Conservation (phyloP, 2,888 invertebrate genomes). For the Lasius fuliginosus region DNA sequence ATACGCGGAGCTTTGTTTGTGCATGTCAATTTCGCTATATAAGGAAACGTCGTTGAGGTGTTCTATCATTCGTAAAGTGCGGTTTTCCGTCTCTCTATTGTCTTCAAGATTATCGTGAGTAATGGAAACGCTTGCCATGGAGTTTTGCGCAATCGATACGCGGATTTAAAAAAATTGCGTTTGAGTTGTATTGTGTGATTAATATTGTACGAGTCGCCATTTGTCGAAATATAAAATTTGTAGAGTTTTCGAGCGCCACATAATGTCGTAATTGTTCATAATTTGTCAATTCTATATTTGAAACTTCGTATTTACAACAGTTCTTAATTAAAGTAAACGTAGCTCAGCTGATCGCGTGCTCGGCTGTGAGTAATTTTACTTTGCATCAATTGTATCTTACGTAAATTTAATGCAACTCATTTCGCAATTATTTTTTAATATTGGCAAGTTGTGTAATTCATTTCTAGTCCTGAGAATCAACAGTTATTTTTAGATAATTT, state of each 20-base stretch:
- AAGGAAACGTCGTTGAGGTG: constrained; percentile 10
- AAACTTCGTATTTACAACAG: background rate
- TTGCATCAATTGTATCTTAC: too few species aligned
- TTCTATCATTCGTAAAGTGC: background rate
- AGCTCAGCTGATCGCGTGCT: background rate
- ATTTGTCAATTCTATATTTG: background rate
- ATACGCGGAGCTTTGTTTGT: background rate
- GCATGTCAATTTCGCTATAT: constrained; percentile 35
- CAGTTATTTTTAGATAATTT: background rate
- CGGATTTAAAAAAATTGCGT: background rate
- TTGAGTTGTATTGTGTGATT: background rate
- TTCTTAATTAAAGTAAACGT: background rate
- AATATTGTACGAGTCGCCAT: background rate
- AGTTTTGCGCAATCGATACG: background rate
- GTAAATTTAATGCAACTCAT: background rate
- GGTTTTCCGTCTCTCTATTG: background rate
- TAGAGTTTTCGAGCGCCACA: background rate
- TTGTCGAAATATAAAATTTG: background rate
- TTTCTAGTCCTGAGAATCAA: background rate
- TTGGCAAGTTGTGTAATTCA: background rate
- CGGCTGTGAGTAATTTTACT: background rate
- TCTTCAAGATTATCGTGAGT: background rate
- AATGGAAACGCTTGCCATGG: background rate
- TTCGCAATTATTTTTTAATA: background rate
- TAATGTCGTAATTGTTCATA: background rate